phyloP scores from a whole-genome alignment of 2,888 invertebrate genomes.

The Mythimna loreyi region DNA sequence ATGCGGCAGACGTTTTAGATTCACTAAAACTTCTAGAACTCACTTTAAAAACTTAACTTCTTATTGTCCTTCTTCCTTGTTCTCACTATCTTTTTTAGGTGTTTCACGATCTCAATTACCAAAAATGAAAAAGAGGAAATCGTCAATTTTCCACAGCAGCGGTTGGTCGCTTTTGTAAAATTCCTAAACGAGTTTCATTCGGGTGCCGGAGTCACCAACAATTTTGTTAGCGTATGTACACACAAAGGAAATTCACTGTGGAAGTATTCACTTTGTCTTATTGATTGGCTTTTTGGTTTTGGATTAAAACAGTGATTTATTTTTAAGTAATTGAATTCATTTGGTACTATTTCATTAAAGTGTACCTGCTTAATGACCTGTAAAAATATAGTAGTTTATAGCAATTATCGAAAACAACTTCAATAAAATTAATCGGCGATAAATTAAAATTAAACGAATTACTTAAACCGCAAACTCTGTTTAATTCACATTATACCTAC shows the following conservation, averaged over 20 bases:
- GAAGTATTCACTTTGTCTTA: constrained; percentile 2
- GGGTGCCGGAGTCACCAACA: constrained; percentile 6
- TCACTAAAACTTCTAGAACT: neutral
- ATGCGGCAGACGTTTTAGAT: too few species aligned
- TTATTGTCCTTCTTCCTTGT: neutral
- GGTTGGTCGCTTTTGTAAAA: constrained; percentile 9
- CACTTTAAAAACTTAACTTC: neutral
- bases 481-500: neutral
- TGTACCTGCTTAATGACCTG: neutral
- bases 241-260: constrained; percentile 4
- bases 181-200: constrained; percentile 2
- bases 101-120: constrained; percentile 25
- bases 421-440: neutral
- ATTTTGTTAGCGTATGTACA: neutral
- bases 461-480: neutral
- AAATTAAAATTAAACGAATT: neutral
- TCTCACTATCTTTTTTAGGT: neutral
- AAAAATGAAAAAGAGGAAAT: constrained; percentile 10
- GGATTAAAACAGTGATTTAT: neutral
- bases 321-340: neutral
- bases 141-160: constrained; percentile 10
- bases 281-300: neutral
- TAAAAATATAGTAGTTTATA: neutral
- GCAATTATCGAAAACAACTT: neutral
- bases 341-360: too few species aligned